Percentiles rank a stretch among this genome's conserved stretches.
Evolutionary conservation across 2,888 invertebrate genomes (phyloP).

Genomic region (Megamerina dolium): DNA sequence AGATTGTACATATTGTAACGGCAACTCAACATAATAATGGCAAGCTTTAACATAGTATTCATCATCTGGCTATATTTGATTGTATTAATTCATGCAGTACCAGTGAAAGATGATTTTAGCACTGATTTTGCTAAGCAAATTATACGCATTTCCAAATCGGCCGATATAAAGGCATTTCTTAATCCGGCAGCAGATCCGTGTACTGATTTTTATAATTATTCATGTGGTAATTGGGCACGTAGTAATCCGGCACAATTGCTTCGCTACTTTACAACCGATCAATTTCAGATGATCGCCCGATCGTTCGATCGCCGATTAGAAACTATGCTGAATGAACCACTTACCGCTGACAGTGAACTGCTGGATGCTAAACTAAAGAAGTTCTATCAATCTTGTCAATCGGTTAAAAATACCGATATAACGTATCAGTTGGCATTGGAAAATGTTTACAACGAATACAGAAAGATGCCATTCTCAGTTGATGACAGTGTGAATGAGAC

Average conservation of each 20-base stretch:
- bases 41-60: neutral
- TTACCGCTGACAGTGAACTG: conserved; percentile 2
- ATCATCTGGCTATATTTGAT: neutral
- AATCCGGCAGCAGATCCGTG: conserved; percentile 67
- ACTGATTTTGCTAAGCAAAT: conserved; percentile 43
- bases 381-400: conserved; percentile 35
- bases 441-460: conserved; percentile 26
- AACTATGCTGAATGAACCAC: conserved; percentile 18
- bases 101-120: conserved; percentile 17
- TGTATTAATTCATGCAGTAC: neutral
- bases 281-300: conserved; percentile 26
- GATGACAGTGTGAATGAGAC: conserved; percentile 24
- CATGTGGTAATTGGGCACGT: conserved; percentile 73
- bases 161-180: conserved; percentile 69
- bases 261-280: conserved; percentile 26
- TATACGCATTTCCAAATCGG: conserved; percentile 58
- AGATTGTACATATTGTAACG: neutral
- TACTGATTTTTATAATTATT: conserved; percentile 74
- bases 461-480: conserved; percentile 28
- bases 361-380: conserved; percentile 31
- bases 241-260: conserved; percentile 35
- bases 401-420: conserved; percentile 19
- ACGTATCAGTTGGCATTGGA: conserved; percentile 27
- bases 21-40: neutral
- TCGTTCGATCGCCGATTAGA: conserved; percentile 30